Evolutionary conservation across 2,888 invertebrate species (phyloP).

Genomic region (Tetanocera ferruginea): DNA sequence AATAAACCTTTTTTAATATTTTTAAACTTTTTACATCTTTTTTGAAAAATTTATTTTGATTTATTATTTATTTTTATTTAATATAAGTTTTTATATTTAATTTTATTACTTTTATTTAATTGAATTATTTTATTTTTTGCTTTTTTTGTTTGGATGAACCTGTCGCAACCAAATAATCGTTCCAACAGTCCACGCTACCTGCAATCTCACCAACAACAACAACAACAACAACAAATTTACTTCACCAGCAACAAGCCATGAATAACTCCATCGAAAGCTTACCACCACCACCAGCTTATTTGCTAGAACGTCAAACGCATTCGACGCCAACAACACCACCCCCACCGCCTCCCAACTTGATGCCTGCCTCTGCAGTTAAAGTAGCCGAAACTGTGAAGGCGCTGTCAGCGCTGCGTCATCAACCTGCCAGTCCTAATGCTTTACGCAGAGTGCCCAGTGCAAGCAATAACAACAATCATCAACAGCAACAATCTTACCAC

Average conservation of each 20-base stretch:
- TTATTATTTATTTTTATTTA: conserved; percentile 28
- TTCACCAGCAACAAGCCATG: conserved; percentile 57
- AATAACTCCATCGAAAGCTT: conserved; percentile 66
- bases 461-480: conserved; percentile 42
- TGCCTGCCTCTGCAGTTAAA: conserved; percentile 71
- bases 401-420: conserved; percentile 86
- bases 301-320: conserved; percentile 56
- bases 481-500: conserved; percentile 21
- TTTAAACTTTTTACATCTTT: conserved; percentile 8
- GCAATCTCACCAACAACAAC: conserved; percentile 40
- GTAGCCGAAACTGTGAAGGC: conserved; percentile 91
- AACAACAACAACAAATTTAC: conserved; percentile 48
- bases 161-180: background rate
- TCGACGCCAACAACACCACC: conserved; percentile 40
- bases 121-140: conserved; percentile 43
- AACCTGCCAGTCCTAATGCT: conserved; percentile 86
- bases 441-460: conserved; percentile 69
- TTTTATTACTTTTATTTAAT: conserved; percentile 48
- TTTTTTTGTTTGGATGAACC: background rate
- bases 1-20: too few species aligned
- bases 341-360: conserved; percentile 51
- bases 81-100: conserved; percentile 16
- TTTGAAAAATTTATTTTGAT: conserved; percentile 10
- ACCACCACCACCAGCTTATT: conserved; percentile 69
- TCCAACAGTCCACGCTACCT: background rate